phyloP scores from a whole-genome alignment of 1,140 invertebrate species.

The Potamilus streckersoni region DNA sequence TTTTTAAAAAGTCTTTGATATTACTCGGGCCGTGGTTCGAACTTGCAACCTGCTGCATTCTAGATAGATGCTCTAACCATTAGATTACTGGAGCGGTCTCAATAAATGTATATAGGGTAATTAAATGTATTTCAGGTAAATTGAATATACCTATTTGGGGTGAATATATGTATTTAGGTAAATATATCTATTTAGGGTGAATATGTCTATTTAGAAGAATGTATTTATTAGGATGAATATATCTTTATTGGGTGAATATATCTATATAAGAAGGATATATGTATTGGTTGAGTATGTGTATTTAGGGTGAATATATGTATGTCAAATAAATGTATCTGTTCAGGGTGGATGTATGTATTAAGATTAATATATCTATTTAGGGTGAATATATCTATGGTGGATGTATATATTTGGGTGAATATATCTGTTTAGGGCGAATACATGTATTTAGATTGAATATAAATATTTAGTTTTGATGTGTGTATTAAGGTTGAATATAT shows the following conservation, averaged over 20 bases:
- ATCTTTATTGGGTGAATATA: not conserved
- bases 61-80: too few relatives aligned
- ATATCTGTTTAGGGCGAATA: not conserved
- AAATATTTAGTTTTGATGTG: not conserved
- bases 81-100: not conserved
- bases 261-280: not conserved
- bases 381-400: not conserved
- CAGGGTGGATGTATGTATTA: not conserved
- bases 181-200: constrained; percentile 1
- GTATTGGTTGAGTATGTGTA: not conserved
- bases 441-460: too few relatives aligned
- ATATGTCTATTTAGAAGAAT: too few relatives aligned
- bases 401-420: not conserved
- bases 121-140: not conserved
- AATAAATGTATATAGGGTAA: not conserved
- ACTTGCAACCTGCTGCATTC: too few relatives aligned
- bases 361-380: too few relatives aligned
- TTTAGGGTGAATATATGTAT: not conserved
- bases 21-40: too few relatives aligned
- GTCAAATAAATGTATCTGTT: not conserved
- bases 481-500: not conserved
- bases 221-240: not conserved
- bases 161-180: not conserved
- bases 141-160: too few relatives aligned
- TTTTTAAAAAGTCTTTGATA: too few relatives aligned